These are phyloP conservation scores for Oncopodura yosiiana DNA, from an alignment of 1,140 invertebrate genomes.

Conservation along the genomic window DNA sequence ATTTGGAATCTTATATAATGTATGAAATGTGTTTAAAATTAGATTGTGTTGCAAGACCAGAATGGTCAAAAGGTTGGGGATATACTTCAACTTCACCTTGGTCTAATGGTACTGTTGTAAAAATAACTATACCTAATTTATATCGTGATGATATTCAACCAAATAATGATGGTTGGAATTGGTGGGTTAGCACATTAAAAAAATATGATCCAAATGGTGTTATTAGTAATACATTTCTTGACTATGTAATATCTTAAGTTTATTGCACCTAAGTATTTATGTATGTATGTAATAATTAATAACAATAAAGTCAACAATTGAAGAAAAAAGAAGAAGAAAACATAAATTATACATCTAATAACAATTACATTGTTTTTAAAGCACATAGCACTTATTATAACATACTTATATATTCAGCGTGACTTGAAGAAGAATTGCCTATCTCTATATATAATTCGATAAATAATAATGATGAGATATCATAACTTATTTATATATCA, in stretches of 20 bases:
- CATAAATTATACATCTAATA: no score
- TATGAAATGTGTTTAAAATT: neutral
- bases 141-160: neutral
- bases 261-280: no score
- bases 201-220: neutral
- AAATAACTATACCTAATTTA: neutral
- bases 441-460: no score
- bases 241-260: neutral
- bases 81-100: neutral
- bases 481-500: no score
- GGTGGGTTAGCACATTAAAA: neutral
- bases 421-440: no score
- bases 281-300: no score
- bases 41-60: neutral
- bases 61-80: conserved; percentile 19
- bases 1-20: neutral
- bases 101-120: neutral
- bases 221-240: neutral
- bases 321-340: no score
- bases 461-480: no score
- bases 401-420: no score
- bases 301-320: no score
- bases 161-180: conserved; percentile 1
- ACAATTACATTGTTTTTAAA: no score
- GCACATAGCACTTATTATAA: no score